Evolutionary conservation across 2,888 invertebrate genomes (phyloP), one percentile per base, ranked within the genome.

Genomic region (Drosophila longiperda): DNA sequence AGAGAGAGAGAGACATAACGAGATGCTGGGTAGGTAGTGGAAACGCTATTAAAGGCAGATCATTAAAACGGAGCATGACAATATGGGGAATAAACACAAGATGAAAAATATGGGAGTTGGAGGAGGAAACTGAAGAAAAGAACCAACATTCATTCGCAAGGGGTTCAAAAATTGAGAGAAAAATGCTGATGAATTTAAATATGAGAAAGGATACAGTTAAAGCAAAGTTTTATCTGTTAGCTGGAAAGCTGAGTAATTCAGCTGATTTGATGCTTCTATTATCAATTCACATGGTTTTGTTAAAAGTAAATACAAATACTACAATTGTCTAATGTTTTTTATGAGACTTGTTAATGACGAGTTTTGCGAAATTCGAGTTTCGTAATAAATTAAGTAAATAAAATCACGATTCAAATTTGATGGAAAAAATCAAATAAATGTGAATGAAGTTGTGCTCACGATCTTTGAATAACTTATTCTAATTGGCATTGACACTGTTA

Each of bases 401-500:
- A 42, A 42, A 57, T 40, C 20, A 23, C n/a, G 8, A 15, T 36
- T 20, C 20, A 23, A n/a, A 11, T 7, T 38, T 26, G 26, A 54
- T 17, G 33, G 3, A 53, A 15, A 15, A 12, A 4, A 20, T 15
- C 15, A 38, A n/a, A 29, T 2, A 15, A 15, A 33, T 33, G 9
- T 32, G 2, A 45, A 23, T 42, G 1, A 57, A 26, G 17, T 33
- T 12, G 5, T 55, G 32, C 32, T 55, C 8, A 36, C 20, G 32
- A 61, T 23, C 20, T 17, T 9, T n/a, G 26, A 1, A 9, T 26
- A 26, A 40, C 11, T 4, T 26, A 20, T 26, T 36, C 23, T 45
- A 71, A 71, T 70, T 71, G 26, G 54, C 15, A 50, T 71, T 62
- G 50, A 32, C n/a, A 34, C 20, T 53, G 26, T 49, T 50, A 23